A percentile compares a stretch with the other conserved stretches of the same genome.
Conservation (phyloP, 1,140 invertebrate species). For the Drosophila nigromelanica region DNA sequence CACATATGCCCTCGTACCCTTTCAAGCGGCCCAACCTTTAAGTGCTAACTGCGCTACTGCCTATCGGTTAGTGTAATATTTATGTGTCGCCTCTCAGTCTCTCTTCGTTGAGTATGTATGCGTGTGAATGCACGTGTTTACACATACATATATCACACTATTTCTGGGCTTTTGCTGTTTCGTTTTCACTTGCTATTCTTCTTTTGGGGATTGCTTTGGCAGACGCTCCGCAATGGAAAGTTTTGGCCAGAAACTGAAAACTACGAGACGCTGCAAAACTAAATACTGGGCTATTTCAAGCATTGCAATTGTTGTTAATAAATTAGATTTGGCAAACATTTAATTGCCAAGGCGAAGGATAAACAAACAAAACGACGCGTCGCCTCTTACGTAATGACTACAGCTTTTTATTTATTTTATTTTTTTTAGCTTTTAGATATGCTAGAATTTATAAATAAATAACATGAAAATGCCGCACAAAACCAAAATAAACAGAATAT, state of each 20-base stretch:
- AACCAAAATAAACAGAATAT: slow-evolving; percentile 74
- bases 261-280: slow-evolving; percentile 10
- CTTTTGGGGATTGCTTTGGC: slow-evolving; percentile 27
- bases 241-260: slow-evolving; percentile 33
- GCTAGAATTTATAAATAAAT: slow-evolving; percentile 64
- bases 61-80: slow-evolving; percentile 50
- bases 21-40: background rate
- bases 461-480: slow-evolving; percentile 59
- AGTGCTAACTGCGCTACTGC: slow-evolving; percentile 23
- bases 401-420: slow-evolving; percentile 9
- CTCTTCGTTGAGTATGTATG: slow-evolving; percentile 10
- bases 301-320: slow-evolving; percentile 61
- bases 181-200: slow-evolving; percentile 41
- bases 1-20: background rate
- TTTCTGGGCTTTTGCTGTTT: slow-evolving; percentile 41
- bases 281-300: slow-evolving; percentile 7
- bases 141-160: slow-evolving; percentile 21
- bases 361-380: slow-evolving; percentile 43
- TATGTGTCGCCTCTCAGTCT: slow-evolving; percentile 45
- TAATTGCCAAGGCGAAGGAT: slow-evolving; percentile 52
- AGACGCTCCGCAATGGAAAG: slow-evolving; percentile 57
- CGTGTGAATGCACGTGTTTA: slow-evolving; percentile 40
- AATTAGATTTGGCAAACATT: slow-evolving; percentile 52
- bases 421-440: slow-evolving; percentile 1
- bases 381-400: slow-evolving; percentile 58